Evolutionary conservation across 2,113 vertebrate species (phyloP), one percentile per base, ranked within the genome.

Genomic region (mouse (Mus musculus)): DNA sequence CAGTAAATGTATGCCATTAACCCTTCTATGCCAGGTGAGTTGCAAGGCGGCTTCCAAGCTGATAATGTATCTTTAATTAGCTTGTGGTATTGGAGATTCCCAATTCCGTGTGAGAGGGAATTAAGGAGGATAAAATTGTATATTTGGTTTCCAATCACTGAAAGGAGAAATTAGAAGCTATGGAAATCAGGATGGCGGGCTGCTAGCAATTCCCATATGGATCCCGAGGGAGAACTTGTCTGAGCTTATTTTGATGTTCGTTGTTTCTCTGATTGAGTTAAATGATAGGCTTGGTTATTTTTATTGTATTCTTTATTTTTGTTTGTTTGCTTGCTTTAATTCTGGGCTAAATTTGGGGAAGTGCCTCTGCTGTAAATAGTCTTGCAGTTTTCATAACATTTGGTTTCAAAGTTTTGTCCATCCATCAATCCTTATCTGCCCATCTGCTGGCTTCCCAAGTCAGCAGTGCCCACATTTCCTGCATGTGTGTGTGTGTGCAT

Each of bases 361-460:
- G 90, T 91, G 88, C 92, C 91, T 96, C 86, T 88, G 3, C 4
- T 30, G 9, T 95, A 90, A 91, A 81, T 86, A 96, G 89, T 87
- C 96, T 85, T 56, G 78, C 46, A 28, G 9, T 93, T 59, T 36
- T 39, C 89, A n/a, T 59, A 80, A 89, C 49, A 12, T 56, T 98
- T 97, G 98, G 96, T 63, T 97, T 96, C 80, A 2, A 69, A 88
- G 71, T 49, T 97, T 97, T 98, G 98, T 98, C 98, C 98, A 98
- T 98, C 98, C 98, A 98, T 98, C 98, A 98, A 98, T 98, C 98
- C 97, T 97, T 97, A 97, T 98, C 98, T 96, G 96, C 94, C 98
- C 98, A 98, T 98, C 98, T 98, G 59, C 81, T 85, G 93, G 93
- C 63, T 98, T 98, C 98, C 98, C 49, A 0, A 98, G 96, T 96